A percentile compares a stretch with the other conserved stretches of the same genome.
phyloP scores from a whole-genome alignment of 1,140 invertebrate genomes.

The Bombus impatiens region DNA sequence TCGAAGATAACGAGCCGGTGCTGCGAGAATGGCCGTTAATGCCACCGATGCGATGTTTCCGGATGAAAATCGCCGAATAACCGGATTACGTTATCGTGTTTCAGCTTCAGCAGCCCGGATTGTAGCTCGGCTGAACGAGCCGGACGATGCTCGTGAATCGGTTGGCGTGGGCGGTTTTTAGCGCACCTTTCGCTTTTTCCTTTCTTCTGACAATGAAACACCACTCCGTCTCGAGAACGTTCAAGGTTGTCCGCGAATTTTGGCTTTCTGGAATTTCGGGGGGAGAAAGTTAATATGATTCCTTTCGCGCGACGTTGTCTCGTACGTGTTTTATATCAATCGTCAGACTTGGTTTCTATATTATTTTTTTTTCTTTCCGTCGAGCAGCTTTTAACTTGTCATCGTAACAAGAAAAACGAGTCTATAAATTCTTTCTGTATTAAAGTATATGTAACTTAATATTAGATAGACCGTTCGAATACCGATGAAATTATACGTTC shows the following conservation, averaged over 20 bases:
- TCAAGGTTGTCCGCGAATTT: neutral
- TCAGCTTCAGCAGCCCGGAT: neutral
- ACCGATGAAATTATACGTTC: too few species aligned
- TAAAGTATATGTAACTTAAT: too few species aligned
- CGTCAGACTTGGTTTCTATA: too few species aligned
- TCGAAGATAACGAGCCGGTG: neutral
- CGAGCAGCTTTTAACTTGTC: too few species aligned
- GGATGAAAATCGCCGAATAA: slow-evolving; percentile 37
- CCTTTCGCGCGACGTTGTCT: too few species aligned
- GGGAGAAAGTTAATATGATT: too few species aligned
- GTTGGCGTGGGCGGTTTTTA: neutral
- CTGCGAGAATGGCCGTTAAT: slow-evolving; percentile 3
- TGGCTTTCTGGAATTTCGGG: too few species aligned
- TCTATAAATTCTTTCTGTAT: too few species aligned
- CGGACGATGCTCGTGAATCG: neutral
- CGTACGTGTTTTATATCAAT: too few species aligned
- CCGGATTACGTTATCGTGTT: slow-evolving; percentile 43
- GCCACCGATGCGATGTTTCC: slow-evolving; percentile 24
- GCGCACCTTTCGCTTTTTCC: neutral
- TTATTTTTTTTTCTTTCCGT: too few species aligned
- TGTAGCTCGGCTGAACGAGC: neutral
- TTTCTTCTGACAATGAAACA: neutral
- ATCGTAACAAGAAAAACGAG: too few species aligned
- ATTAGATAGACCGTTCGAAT: too few species aligned
- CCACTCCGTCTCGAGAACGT: neutral